A percentile compares a stretch with the other conserved stretches of the same genome.
Evolutionary conservation across 2,797 vertebrate genomes (phyloP).

Genomic region (Coregonus sp.): DNA sequence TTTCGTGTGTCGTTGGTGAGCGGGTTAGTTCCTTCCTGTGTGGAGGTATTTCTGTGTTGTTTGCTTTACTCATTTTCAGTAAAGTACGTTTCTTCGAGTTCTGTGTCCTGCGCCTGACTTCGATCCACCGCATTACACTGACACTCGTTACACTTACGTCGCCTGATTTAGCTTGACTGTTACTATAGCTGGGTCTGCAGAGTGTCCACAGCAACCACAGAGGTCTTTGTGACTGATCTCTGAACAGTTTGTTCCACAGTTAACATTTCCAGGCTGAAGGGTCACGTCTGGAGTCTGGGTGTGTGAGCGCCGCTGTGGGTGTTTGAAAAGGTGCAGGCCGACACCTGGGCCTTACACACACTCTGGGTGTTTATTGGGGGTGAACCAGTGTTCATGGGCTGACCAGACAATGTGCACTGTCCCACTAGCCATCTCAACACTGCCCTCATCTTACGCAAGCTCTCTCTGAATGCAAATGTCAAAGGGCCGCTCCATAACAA

Average conservation of each 20-base stretch:
- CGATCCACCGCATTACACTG: too few species aligned
- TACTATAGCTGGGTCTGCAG: neutral
- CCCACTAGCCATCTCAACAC: conserved; percentile 51
- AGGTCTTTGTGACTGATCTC: neutral
- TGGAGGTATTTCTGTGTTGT: too few species aligned
- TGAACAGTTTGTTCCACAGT: neutral
- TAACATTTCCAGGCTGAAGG: conserved; percentile 34
- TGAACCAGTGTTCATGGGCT: conserved; percentile 65
- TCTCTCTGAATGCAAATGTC: conserved; percentile 50
- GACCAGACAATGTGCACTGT: conserved; percentile 49
- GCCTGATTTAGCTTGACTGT: too few species aligned
- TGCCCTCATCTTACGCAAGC: conserved; percentile 44
- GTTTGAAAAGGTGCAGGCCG: conserved; percentile 23
- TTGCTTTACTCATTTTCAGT: too few species aligned
- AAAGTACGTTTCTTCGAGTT: too few species aligned
- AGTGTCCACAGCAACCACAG: neutral
- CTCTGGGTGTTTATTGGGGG: conserved; percentile 55
- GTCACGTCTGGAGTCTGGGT: conserved; percentile 31
- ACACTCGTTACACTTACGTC: neutral
- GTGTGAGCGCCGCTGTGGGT: conserved; percentile 1
- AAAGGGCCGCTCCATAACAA: conserved; percentile 36
- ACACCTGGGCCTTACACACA: conserved; percentile 33
- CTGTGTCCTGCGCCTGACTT: too few species aligned
- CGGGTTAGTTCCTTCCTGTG: too few species aligned
- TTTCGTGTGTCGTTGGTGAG: too few species aligned